A percentile compares a stretch with the other conserved stretches of the same genome.
phyloP scores from a whole-genome alignment of 1,140 invertebrate genomes.

The Frieseomelitta varia region DNA sequence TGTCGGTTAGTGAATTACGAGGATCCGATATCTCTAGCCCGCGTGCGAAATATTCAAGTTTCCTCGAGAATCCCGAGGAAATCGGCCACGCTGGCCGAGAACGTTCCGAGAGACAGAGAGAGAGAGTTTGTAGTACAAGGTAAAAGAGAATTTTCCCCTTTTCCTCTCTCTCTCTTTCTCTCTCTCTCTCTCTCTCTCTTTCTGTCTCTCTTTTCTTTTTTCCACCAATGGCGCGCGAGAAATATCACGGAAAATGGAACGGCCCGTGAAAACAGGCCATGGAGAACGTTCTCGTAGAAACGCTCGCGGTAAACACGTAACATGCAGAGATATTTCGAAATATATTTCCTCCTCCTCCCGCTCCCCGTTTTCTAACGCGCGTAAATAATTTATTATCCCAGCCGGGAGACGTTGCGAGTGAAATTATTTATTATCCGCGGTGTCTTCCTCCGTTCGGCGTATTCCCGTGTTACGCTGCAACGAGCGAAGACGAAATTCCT shows the following conservation, averaged over 20 bases:
- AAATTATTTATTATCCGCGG: slow-evolving; percentile 9
- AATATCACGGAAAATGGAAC: not conserved
- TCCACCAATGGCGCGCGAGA: not conserved
- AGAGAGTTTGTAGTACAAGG: not conserved
- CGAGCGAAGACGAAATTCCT: too few species aligned
- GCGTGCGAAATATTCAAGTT: slow-evolving; percentile 5
- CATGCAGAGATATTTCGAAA: not conserved
- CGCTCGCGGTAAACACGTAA: not conserved
- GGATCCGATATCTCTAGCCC: not conserved
- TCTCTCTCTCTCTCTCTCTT: too few species aligned
- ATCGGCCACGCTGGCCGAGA: not conserved
- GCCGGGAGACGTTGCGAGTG: not conserved
- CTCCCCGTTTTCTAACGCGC: too few species aligned
- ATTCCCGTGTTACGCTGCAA: not conserved
- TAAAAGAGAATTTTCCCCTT: too few species aligned
- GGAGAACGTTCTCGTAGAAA: not conserved
- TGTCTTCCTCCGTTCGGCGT: too few species aligned
- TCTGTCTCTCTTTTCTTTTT: not conserved
- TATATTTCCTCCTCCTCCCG: not conserved
- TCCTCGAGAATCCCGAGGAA: not conserved
- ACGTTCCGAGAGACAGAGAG: not conserved
- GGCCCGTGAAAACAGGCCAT: not conserved
- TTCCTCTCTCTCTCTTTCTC: too few species aligned
- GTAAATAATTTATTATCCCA: not conserved
- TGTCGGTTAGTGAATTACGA: slow-evolving; percentile 31